These are phyloP conservation scores for Sinonovacula constricta DNA, from an alignment of 1,140 invertebrate species.

Conservation along the genomic window DNA sequence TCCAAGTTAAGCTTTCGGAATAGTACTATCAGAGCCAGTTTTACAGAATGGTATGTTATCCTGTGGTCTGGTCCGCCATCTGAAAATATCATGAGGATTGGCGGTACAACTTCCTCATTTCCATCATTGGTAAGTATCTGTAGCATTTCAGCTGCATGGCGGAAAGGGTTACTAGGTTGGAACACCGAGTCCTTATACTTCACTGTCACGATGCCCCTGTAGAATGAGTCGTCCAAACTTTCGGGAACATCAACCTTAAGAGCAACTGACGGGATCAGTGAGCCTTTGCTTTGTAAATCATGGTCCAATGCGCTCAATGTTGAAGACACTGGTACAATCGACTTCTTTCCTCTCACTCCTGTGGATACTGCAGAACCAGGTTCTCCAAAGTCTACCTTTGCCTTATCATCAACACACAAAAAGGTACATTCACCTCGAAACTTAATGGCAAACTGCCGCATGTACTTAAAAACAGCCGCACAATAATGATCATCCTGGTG, in stretches of 20 bases:
- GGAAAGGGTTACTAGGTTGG: constrained; percentile 34
- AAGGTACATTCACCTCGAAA: constrained; percentile 20
- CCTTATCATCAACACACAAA: constrained; percentile 54
- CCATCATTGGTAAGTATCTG: constrained; percentile 5
- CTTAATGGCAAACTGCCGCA: constrained; percentile 41
- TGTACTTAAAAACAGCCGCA: constrained; percentile 44
- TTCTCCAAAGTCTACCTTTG: constrained; percentile 53
- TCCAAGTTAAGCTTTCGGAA: constrained; percentile 38
- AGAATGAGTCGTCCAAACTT: constrained; percentile 30
- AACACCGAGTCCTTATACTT: constrained; percentile 51
- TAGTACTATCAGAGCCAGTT: constrained; percentile 21
- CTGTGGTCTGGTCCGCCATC: constrained; percentile 52
- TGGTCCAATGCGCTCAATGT: constrained; percentile 35
- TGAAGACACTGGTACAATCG: constrained; percentile 26
- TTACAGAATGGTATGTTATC: constrained; percentile 29
- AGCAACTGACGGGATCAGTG: constrained; percentile 45
- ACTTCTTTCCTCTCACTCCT: constrained; percentile 46
- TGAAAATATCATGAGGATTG: constrained; percentile 27
- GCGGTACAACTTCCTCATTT: background rate
- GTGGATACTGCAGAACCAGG: constrained; percentile 19
- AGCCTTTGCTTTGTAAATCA: constrained; percentile 47
- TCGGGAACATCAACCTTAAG: constrained; percentile 49
- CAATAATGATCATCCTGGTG: constrained; percentile 57
- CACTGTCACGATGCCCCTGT: constrained; percentile 23
- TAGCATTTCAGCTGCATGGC: constrained; percentile 43